These are phyloP conservation scores for Varanus salvator DNA, from an alignment of 2,113 vertebrate species.

Conservation along the genomic window DNA sequence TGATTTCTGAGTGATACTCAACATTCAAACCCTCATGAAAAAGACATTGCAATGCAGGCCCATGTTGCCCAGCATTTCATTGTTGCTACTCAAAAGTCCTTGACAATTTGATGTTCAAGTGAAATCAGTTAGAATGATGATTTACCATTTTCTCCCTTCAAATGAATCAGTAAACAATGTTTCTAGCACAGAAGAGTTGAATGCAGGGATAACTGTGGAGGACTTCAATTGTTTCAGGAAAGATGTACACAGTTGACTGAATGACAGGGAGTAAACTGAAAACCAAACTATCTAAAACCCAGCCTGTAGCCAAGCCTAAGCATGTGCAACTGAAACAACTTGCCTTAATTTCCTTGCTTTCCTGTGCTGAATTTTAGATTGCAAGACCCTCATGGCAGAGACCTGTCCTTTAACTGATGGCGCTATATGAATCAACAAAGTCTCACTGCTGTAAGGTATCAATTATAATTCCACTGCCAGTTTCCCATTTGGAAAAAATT, in stretches of 20 bases:
- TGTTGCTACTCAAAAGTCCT: background rate
- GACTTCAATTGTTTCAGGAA: background rate
- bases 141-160: background rate
- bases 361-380: background rate
- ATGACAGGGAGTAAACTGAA: background rate
- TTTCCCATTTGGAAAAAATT: background rate
- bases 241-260: background rate
- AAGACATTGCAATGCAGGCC: background rate
- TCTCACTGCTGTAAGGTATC: background rate
- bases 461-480: background rate
- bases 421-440: background rate
- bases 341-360: background rate
- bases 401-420: background rate
- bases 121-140: background rate
- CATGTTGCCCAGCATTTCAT: background rate
- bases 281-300: background rate
- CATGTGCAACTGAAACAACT: background rate
- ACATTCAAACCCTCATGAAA: slow-evolving; percentile 1
- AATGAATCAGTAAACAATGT: background rate
- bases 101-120: background rate
- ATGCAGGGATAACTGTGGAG: background rate
- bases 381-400: background rate
- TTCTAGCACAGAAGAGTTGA: background rate
- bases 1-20: slow-evolving; percentile 5
- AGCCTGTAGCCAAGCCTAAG: background rate